Evolutionary conservation across 2,888 invertebrate species (phyloP).

Genomic region (Microctonus brassicae): DNA sequence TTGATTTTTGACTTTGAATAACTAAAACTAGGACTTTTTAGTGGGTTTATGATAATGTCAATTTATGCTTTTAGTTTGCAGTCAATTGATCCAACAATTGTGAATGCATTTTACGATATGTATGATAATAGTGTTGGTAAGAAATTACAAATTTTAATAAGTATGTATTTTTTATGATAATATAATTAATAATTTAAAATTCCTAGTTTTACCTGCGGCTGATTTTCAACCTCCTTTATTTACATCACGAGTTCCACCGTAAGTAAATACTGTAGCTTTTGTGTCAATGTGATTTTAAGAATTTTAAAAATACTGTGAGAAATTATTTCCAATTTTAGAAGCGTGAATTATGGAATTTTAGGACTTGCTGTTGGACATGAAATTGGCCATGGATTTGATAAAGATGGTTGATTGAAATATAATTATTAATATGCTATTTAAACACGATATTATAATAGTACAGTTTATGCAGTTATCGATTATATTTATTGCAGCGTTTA

Average conservation of each 20-base stretch:
- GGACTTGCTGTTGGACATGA: constrained; percentile 36
- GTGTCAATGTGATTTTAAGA: constrained; percentile 62
- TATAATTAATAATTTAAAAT: constrained; percentile 2
- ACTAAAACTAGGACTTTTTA: neutral
- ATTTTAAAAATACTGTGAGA: constrained; percentile 58
- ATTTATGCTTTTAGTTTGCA: neutral
- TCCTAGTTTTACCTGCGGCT: constrained; percentile 19
- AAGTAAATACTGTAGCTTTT: neutral
- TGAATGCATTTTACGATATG: neutral
- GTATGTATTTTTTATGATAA: neutral
- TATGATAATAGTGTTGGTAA: neutral
- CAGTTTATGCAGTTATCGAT: neutral
- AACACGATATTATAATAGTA: neutral
- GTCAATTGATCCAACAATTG: neutral
- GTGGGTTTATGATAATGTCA: neutral
- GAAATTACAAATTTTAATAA: neutral
- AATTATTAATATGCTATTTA: neutral
- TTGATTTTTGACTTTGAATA: neutral
- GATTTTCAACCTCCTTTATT: constrained; percentile 21
- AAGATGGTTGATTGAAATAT: constrained; percentile 1
- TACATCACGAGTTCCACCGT: neutral
- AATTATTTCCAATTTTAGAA: constrained; percentile 16
- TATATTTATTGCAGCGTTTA: constrained; percentile 15
- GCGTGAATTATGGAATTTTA: constrained; percentile 36
- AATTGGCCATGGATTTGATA: constrained; percentile 34